Conservation (phyloP, 2,113 vertebrate species). For the rabbit (Oryctolagus cuniculus) region DNA sequence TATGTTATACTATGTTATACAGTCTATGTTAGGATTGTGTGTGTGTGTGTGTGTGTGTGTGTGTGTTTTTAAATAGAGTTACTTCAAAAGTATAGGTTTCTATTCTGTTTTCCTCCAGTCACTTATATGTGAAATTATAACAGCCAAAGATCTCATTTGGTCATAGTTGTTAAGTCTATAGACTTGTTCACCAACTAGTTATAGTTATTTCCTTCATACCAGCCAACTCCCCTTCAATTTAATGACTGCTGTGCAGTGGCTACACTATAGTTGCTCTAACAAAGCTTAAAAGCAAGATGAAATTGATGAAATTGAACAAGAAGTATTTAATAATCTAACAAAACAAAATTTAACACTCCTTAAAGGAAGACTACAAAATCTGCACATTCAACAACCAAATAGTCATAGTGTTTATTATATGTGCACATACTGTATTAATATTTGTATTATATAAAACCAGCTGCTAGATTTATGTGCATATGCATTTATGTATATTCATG, state of each 20-base stretch:
- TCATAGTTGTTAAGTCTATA: conserved; percentile 21
- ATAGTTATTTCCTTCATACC: neutral
- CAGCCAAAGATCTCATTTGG: neutral
- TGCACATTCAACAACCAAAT: neutral
- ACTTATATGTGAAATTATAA: conserved; percentile 29
- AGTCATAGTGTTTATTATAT: neutral
- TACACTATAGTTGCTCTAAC: neutral
- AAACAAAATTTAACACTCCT: neutral
- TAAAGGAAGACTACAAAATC: conserved; percentile 27
- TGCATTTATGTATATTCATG: neutral
- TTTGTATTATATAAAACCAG: neutral
- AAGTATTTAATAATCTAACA: conserved; percentile 7
- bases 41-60: neutral
- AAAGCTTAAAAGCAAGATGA: conserved; percentile 37
- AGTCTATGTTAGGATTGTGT: neutral
- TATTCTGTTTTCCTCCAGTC: neutral
- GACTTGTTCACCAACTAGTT: conserved; percentile 35
- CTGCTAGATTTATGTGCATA: neutral
- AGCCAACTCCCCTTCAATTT: neutral
- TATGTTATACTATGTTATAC: neutral
- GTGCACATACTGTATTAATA: no score
- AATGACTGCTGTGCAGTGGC: neutral
- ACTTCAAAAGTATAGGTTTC: neutral
- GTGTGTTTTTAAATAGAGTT: conserved; percentile 21
- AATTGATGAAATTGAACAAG: conserved; percentile 43